A percentile compares a stretch with the other conserved stretches of the same genome.
phyloP scores from a whole-genome alignment of 2,113 vertebrate genomes.

The Tachuris rubrigastra region DNA sequence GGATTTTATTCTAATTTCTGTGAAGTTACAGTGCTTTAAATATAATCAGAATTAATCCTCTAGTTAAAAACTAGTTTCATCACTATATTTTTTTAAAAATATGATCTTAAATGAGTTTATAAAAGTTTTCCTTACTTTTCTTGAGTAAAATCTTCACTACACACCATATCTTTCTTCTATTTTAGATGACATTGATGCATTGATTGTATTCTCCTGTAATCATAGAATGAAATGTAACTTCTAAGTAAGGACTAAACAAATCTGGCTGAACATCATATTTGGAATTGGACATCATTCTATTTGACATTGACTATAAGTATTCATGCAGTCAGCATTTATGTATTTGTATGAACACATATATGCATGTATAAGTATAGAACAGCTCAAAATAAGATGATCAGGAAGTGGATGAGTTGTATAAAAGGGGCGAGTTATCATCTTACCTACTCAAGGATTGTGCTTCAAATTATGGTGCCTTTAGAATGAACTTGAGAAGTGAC shows the following conservation, averaged over 20 bases:
- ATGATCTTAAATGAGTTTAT: background rate
- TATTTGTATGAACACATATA: background rate
- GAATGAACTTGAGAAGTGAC: background rate
- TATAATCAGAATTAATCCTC: background rate
- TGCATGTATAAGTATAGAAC: background rate
- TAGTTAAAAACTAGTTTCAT: background rate
- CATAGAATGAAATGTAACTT: background rate
- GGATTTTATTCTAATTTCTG: background rate
- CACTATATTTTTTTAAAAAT: background rate
- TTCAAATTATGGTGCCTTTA: background rate
- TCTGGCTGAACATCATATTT: background rate
- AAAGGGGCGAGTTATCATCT: background rate
- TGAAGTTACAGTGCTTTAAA: background rate
- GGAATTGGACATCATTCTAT: background rate
- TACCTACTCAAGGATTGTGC: background rate
- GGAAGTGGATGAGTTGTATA: background rate
- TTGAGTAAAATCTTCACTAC: background rate
- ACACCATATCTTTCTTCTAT: rapidly evolving
- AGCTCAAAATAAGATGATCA: background rate
- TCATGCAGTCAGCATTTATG: background rate
- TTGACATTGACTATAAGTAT: background rate
- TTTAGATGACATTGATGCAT: background rate
- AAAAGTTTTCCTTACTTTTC: background rate
- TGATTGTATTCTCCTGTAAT: background rate
- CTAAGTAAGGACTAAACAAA: background rate